phyloP scores from a whole-genome alignment of 2,888 invertebrate genomes.

The Cephalotes varians region DNA sequence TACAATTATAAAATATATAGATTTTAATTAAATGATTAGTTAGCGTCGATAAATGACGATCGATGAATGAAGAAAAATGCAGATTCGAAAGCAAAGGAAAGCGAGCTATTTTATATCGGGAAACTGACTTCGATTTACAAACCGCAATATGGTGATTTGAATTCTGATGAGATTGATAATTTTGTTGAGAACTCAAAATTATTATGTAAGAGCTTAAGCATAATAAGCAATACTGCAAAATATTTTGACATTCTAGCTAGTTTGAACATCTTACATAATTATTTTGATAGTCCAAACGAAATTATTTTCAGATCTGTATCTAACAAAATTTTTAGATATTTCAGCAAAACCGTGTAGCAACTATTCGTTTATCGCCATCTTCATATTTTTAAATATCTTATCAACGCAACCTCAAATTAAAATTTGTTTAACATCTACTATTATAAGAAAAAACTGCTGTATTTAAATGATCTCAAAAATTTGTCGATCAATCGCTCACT shows the following conservation, averaged over 20 bases:
- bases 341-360: too few species aligned
- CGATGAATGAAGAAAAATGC: background rate
- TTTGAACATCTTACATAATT: too few species aligned
- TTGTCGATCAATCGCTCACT: background rate
- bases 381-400: background rate
- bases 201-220: too few species aligned
- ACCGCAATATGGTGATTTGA: background rate
- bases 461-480: background rate
- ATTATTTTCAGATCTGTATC: too few species aligned
- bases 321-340: too few species aligned
- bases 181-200: too few species aligned
- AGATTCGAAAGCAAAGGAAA: constrained; percentile 3
- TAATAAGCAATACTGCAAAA: too few species aligned
- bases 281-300: too few species aligned
- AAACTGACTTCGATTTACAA: background rate
- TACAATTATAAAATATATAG: constrained; percentile 5
- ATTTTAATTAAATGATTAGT: constrained; percentile 25
- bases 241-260: too few species aligned
- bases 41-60: constrained; percentile 8
- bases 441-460: background rate
- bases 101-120: background rate
- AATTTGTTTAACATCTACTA: background rate
- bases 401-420: background rate
- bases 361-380: background rate
- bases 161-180: too few species aligned